Evolutionary conservation across 2,113 vertebrate genomes (phyloP), one percentile per base, ranked within the genome.

Genomic region (Grammomys dolichurus): DNA sequence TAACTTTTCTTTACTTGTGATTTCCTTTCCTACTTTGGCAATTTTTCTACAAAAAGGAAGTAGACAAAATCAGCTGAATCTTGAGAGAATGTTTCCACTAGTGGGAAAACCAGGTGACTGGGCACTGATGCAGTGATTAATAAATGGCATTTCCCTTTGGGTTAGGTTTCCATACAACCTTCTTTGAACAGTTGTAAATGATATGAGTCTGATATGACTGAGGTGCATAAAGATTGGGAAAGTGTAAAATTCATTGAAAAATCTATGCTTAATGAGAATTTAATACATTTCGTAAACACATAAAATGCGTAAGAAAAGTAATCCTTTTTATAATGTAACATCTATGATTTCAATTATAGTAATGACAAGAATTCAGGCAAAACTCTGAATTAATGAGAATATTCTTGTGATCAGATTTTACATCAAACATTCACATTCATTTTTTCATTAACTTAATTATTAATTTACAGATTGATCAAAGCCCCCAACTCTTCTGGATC

Each of bases 191-290:
- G 43, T 46, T 36, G 56, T 19, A 94, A 78, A 67, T 28, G 70
- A 84, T 69, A 95, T 94, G 93, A 90, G n/a, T 8, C 19, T 72
- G 56, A 56, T 1, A 33, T 75, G 19, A 77, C 75, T 60, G 31
- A 73, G 43, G 92, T 86, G 1, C 48, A 91, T 10, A 70, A 87
- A 75, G 7, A 24, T 36, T 82, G 16, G 51, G 12, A 51, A 46
- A n/a, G 24, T 88, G 6, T 63, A 92, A 98, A 96, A 90, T 88
- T 6, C 46, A 72, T 31, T 77, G 40, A 93, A 9, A 3, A 3
- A 48, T 91, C 6, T 60, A 36, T 7, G 51, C 90, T 97, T 91
- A 85, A 69, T 82, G 46, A 96, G 54, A 20, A 14, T 56, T 91
- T 85, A 19, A n/a, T 54, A 69, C 3, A 51, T 89, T 92, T 82